Base-by-base conservation (phyloP, 23 tunicate genomes). In the Clavelina lepadiformis region DNA sequence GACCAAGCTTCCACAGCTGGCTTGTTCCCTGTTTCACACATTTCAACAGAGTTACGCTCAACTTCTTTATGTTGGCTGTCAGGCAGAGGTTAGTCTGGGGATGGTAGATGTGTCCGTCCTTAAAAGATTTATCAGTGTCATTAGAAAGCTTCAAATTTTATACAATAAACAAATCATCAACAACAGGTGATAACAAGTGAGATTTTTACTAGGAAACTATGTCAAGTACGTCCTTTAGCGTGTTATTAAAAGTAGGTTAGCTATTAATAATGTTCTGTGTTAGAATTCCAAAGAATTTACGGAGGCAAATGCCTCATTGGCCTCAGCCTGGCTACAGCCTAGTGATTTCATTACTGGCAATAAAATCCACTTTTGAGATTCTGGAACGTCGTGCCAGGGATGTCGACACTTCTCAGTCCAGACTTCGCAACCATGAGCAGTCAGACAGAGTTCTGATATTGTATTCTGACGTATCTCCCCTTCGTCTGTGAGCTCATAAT, bases 391-490 rank as follows among this genome's bases (percentile, higher is more conserved):
- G 32, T 80, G 87, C 87, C 87, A 80, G 1, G 87, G 87, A 52
- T 61, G 61, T 0, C 87, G 73, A 44, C 94, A 85, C 29, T 60
- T 61, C 38, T 70, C 84, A 2, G 78, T 79, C 72, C 94, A 72
- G 13, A 85, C 86, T 23, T 79, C 73, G 1, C 33, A 0, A 1
- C 70, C 80, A 34, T 46, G 51, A 1, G 86, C 84, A 31, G 78
- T 74, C 56, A 85, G 51, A 64, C 94, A 85, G 26, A 85, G 59
- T 28, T 78, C 79, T 1, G 86, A 51, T 5, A 78, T 81, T 3
- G 86, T 78, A 69, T 85, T 85, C 46, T 78, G 87, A 22, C 87
- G 87, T 11, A 80, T 62, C 29, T 80, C 87, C 3, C 87, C 79
- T 35, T 80, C 61, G 31, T 80, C 74, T 65, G 87, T 80, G 26